These are phyloP conservation scores for Aramus guarauna DNA, from an alignment of 2,113 vertebrate genomes.

Conservation along the genomic window DNA sequence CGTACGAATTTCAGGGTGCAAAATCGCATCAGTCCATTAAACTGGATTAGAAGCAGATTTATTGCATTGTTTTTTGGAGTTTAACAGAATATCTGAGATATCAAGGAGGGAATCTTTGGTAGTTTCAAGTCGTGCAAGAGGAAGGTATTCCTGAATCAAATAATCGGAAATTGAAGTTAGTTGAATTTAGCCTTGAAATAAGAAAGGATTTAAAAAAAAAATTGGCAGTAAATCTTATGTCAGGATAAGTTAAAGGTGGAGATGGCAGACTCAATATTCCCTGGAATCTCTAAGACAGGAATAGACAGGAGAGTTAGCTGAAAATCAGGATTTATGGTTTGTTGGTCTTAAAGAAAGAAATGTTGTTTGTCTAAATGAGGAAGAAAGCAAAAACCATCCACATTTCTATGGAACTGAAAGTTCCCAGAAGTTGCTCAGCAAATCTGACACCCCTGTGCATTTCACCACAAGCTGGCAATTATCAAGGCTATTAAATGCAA, in stretches of 20 bases:
- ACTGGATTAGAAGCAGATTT: background rate
- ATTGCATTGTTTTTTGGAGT: accelerated
- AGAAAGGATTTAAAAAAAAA: background rate
- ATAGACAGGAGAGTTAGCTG: background rate
- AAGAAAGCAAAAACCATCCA: background rate
- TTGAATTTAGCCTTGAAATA: background rate
- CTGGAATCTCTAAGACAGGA: background rate
- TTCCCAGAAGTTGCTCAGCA: background rate
- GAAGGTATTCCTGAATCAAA: background rate
- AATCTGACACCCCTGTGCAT: background rate
- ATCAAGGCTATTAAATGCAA: background rate
- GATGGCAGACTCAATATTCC: background rate
- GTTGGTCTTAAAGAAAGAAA: background rate
- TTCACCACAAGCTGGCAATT: constrained; percentile 7
- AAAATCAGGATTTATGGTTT: background rate
- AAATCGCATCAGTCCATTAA: background rate
- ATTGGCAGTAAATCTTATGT: background rate
- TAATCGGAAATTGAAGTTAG: background rate
- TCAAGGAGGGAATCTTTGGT: accelerated
- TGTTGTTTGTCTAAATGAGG: background rate
- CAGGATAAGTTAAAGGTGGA: background rate
- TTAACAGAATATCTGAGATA: background rate
- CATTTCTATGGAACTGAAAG: background rate
- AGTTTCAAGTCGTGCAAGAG: background rate
- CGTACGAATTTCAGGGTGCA: background rate